Evolutionary conservation across 2,888 invertebrate genomes (phyloP), one percentile per base, ranked within the genome.

Genomic region (Lapara coniferarum): DNA sequence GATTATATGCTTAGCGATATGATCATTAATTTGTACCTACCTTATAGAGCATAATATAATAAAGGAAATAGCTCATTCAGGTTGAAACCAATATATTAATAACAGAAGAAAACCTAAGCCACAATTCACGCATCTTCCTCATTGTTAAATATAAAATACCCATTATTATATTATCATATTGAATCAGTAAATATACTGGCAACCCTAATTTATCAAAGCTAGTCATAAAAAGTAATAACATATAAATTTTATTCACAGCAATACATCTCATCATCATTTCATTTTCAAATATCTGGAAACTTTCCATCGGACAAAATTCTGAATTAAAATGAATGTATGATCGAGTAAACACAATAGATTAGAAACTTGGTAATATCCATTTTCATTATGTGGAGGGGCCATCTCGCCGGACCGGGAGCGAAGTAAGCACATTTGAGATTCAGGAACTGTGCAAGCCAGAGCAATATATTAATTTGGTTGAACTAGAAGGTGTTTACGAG

Each of bases 281-380:
- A 59, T n/a, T 59, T 59, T 16, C 2, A 10, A 10, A 25, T 25
- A 12, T 16, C 37, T 8, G 37, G 8, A 37, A 59, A 44, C 44
- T 44, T 10, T 30, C 6, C n/a, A n/a, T n/a, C 16, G 10, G n/a
- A n/a, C 53, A 16, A 16, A 53, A 53, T 16, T 53, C n/a, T 16
- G 58, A 44, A 44, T 59, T 44, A n/a, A 59, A 44, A 59, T 25
- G 14, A 59, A 19, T 56, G 16, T 44, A 59, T 44, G 59, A n/a
- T 58, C n/a, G 58, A 58, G n/a, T 44, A 8, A 58, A 44, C 30
- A 58, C 58, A 44, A 16, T 44, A 59, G 59, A n/a, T 59, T 46
- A 44, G 4, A 46, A 58, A 44, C 37, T 58, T 58, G 25, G 44
- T 46, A 44, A 59, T 44, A 59, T 59, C 10, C n/a, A 59, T 57